Evolutionary conservation across 2,888 invertebrate genomes (phyloP), one percentile per base, ranked within the genome.

Genomic region (Poecilus cupreus): DNA sequence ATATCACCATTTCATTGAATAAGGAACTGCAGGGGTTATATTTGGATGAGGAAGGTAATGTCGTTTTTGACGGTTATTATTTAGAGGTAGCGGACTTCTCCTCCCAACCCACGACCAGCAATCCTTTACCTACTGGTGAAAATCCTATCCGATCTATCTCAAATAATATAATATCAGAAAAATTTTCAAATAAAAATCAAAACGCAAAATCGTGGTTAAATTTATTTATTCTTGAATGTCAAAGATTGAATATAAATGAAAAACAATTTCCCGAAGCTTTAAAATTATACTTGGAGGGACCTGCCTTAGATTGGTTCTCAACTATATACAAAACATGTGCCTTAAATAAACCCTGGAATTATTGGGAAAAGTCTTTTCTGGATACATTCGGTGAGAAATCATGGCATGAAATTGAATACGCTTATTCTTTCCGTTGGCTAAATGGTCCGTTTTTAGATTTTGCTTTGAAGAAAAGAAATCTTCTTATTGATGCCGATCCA

Each of bases 381-480:
- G n/a, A n/a, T n/a, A n/a, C n/a, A 84, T 75, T 83, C 75, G 79
- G 74, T n/a, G 68, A 75, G 76, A 83, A 82, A 74, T 82, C 82
- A 57, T 84, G 83, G 83, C 80, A 80, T 13, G 83, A 83, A 49
- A 84, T 84, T 37, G 81, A 68, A 54, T 84, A 83, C 57, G n/a
- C n/a, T n/a, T n/a, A n/a, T n/a, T n/a, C n/a, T n/a, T n/a, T n/a
- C n/a, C n/a, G n/a, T n/a, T n/a, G 82, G 75, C 82, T 84, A 64
- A 83, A 84, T 43, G 83, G 84, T 37, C 51, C 82, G 13, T 76
- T 83, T 70, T 81, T 84, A 46, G 83, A 85, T 54, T 85, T 82
- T 82, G 84, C 84, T 49, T 54, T 85, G 32, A 84, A 83, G 60
- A 85, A 84, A 80, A 77, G 82, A 81, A 84, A 82, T 39, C 24